Evolutionary conservation across 2,113 vertebrate genomes (phyloP).

Genomic region (Grantiella picta): DNA sequence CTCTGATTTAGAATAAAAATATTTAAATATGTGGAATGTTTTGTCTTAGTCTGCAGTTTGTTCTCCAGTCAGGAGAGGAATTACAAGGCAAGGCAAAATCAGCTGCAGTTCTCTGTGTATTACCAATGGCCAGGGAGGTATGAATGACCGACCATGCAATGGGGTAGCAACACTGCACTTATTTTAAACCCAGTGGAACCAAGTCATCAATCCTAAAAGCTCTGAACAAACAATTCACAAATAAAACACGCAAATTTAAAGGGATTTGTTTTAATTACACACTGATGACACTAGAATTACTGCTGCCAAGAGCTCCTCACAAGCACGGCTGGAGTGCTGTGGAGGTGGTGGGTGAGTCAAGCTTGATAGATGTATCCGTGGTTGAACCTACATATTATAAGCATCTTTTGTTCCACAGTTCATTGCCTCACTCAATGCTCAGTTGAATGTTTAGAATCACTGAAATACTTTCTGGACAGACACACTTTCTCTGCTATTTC

Average conservation of each 20-base stretch:
- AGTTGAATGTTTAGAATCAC: background rate
- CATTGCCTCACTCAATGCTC: background rate
- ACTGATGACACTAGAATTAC: background rate
- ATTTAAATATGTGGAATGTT: background rate
- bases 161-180: background rate
- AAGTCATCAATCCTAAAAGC: background rate
- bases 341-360: background rate
- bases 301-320: background rate
- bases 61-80: background rate
- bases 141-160: background rate
- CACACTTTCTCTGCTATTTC: background rate
- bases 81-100: background rate
- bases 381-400: background rate
- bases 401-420: background rate
- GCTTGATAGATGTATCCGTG: background rate
- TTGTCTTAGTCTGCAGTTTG: background rate
- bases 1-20: conserved; percentile 3
- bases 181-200: background rate
- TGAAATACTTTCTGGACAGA: background rate
- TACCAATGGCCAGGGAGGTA: background rate
- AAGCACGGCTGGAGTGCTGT: background rate
- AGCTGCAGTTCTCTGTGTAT: background rate
- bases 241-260: background rate
- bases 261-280: background rate
- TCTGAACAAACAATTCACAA: background rate